These are phyloP conservation scores for Hyles lineata DNA, from an alignment of 2,888 invertebrate genomes.

Conservation along the genomic window DNA sequence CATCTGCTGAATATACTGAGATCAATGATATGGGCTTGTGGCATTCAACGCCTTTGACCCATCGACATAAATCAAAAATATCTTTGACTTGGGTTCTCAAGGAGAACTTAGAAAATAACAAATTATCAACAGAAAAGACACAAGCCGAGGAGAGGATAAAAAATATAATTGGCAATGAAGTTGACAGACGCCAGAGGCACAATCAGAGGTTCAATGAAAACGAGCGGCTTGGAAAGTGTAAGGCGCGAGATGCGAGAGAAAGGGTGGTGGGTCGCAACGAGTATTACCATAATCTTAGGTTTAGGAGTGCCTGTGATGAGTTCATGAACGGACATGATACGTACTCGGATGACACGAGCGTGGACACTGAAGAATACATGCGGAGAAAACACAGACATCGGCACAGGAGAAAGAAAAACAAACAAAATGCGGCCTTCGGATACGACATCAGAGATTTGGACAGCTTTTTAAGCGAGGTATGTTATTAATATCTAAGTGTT, in stretches of 20 bases:
- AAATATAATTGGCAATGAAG: conserved; percentile 49
- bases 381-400: conserved; percentile 79
- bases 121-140: conserved; percentile 53
- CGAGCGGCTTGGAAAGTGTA: conserved; percentile 64
- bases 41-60: conserved; percentile 78
- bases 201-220: conserved; percentile 58
- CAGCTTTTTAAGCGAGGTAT: conserved; percentile 90
- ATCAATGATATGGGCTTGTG: conserved; percentile 80
- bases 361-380: conserved; percentile 72
- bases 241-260: conserved; percentile 56
- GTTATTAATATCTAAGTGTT: conserved; percentile 35
- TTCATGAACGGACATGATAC: conserved; percentile 67
- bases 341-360: conserved; percentile 69
- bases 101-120: conserved; percentile 83
- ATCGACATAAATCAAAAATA: conserved; percentile 86
- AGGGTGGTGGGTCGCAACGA: conserved; percentile 77
- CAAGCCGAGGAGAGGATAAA: conserved; percentile 53
- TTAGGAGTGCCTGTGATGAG: conserved; percentile 75
- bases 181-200: conserved; percentile 50
- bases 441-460: conserved; percentile 93
- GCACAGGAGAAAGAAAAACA: conserved; percentile 73
- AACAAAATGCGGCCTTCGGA: conserved; percentile 84
- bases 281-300: conserved; percentile 78
- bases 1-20: conserved; percentile 74
- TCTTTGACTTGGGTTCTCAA: conserved; percentile 91